Evolutionary conservation across 1,140 invertebrate species (phyloP).

Genomic region (Amyelois transitella): DNA sequence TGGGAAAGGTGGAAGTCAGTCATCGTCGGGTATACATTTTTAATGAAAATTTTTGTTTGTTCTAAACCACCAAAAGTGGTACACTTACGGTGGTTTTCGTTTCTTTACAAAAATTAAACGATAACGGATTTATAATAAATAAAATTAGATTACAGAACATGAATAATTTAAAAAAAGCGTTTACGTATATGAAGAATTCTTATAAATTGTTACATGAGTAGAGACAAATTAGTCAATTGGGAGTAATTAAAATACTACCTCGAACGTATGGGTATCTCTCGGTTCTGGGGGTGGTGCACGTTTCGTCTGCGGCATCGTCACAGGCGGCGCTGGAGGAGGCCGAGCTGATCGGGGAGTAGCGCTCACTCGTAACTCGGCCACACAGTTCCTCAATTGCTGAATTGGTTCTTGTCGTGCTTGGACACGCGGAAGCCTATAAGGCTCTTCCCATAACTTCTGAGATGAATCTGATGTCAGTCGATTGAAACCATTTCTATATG

Average conservation of each 20-base stretch:
- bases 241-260: slow-evolving; percentile 40
- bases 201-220: no score
- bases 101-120: no score
- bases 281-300: slow-evolving; percentile 63
- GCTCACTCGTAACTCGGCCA: slow-evolving; percentile 58
- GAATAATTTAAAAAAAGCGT: no score
- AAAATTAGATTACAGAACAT: no score
- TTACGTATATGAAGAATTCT: no score
- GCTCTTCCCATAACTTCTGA: slow-evolving; percentile 59
- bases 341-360: slow-evolving; percentile 45
- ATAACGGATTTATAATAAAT: no score
- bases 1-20: no score
- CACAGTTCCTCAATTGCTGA: slow-evolving; percentile 51
- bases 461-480: slow-evolving; percentile 36
- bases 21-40: no score
- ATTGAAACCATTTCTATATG: slow-evolving; percentile 56
- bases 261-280: slow-evolving; percentile 62
- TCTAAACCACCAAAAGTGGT: no score
- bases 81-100: no score
- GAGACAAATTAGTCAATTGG: no score
- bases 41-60: no score
- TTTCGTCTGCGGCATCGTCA: slow-evolving; percentile 32
- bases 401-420: slow-evolving; percentile 56
- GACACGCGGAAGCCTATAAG: slow-evolving; percentile 53
- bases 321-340: slow-evolving; percentile 50